These are phyloP conservation scores for Nowickia ferox DNA, from an alignment of 2,888 invertebrate genomes.

Conservation along the genomic window DNA sequence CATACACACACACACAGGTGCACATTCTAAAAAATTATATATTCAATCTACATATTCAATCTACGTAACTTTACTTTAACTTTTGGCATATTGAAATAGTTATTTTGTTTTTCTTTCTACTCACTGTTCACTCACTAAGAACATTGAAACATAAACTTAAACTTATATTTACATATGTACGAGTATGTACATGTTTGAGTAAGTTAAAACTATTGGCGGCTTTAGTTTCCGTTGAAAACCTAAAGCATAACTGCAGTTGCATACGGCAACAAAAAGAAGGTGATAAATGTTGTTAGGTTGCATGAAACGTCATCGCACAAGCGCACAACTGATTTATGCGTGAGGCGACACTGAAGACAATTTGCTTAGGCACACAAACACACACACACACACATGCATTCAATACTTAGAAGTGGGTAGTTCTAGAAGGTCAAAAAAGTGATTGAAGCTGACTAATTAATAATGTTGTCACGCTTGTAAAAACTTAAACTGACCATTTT, in stretches of 20 bases:
- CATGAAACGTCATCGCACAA: constrained; percentile 66
- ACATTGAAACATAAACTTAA: neutral
- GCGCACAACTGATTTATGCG: constrained; percentile 70
- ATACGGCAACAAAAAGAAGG: constrained; percentile 42
- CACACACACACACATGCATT: neutral
- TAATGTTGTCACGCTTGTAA: too few relatives aligned
- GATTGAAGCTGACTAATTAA: neutral
- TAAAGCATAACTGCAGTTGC: constrained; percentile 12
- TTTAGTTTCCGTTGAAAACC: constrained; percentile 56
- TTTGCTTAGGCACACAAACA: constrained; percentile 30
- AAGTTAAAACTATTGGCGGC: constrained; percentile 66
- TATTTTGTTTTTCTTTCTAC: constrained; percentile 23
- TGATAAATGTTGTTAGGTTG: constrained; percentile 65
- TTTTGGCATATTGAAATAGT: constrained; percentile 61
- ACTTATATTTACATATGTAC: neutral
- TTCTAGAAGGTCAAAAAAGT: neutral
- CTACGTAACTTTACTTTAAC: constrained; percentile 58
- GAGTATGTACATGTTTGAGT: neutral
- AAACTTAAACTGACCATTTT: too few relatives aligned
- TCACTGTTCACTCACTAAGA: neutral
- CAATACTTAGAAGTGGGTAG: neutral
- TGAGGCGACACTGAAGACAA: constrained; percentile 66
- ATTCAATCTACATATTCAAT: constrained; percentile 48
- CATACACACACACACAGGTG: neutral
- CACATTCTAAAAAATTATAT: neutral